Conservation (phyloP, 2,797 vertebrate species). For the Corythornis leucogaster region DNA sequence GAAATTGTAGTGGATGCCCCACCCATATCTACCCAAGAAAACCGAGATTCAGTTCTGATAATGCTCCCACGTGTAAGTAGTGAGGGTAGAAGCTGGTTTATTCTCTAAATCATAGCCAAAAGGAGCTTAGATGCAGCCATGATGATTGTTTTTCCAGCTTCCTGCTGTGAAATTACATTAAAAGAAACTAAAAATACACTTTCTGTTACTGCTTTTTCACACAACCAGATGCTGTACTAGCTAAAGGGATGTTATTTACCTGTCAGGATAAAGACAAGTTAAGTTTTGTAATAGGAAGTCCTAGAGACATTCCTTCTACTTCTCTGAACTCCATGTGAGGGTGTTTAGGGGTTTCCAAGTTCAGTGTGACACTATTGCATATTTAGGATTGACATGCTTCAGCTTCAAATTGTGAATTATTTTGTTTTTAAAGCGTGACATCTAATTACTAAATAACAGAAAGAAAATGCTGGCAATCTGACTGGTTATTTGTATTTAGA, state of each 20-base stretch:
- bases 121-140: not conserved
- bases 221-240: not conserved
- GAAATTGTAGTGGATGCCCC: not conserved
- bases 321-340: not conserved
- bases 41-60: not conserved
- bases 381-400: not conserved
- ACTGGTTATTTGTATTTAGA: constrained; percentile 9
- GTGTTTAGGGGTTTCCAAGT: not conserved
- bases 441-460: not conserved
- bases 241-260: constrained; percentile 36
- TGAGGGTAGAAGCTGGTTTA: not conserved
- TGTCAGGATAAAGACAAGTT: constrained; percentile 8
- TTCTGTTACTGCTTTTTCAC: not conserved
- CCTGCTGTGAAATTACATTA: constrained; percentile 13
- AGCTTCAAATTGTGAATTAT: not conserved
- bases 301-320: not conserved
- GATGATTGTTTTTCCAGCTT: not conserved
- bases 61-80: not conserved
- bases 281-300: not conserved
- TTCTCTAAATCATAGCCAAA: not conserved
- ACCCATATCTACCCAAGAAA: accelerated
- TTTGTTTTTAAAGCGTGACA: not conserved
- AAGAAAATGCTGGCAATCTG: constrained; percentile 4
- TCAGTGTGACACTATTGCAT: not conserved
- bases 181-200: not conserved